Percentiles rank a stretch among this genome's conserved stretches.
Conservation (phyloP, 1,140 invertebrate species). For the Lucilia sericata region DNA sequence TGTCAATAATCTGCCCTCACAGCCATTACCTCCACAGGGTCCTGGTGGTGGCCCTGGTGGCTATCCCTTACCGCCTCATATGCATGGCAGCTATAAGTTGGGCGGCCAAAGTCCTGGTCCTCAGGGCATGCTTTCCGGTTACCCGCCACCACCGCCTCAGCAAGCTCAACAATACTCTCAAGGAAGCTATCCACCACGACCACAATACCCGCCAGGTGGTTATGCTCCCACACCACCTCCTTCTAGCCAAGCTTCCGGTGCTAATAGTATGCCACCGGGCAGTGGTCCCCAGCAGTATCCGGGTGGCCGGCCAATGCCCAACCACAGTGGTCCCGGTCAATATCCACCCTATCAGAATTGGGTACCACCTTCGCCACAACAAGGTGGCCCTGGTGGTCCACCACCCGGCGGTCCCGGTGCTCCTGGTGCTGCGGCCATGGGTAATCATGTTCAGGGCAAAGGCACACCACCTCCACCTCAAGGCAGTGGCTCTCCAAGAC, state of each 20-base stretch:
- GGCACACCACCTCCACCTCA: conserved; percentile 58
- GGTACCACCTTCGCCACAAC: conserved; percentile 65
- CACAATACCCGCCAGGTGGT: conserved; percentile 70
- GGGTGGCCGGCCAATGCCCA: conserved; percentile 69
- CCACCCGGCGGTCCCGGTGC: conserved; percentile 54
- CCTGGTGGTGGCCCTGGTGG: conserved; percentile 55
- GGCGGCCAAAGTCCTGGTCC: conserved; percentile 56
- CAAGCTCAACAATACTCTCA: conserved; percentile 72
- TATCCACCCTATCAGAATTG: conserved; percentile 70
- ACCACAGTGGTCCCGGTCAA: conserved; percentile 71
- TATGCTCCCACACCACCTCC: conserved; percentile 66
- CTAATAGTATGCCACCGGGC: conserved; percentile 67
- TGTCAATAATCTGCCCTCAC: conserved; percentile 68
- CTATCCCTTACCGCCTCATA: conserved; percentile 64
- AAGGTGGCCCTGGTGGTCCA: conserved; percentile 50
- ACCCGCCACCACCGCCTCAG: conserved; percentile 70
- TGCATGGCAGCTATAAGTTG: conserved; percentile 66
- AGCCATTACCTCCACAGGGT: conserved; percentile 68
- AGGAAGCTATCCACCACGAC: conserved; percentile 71
- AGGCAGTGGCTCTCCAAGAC: conserved; percentile 67
- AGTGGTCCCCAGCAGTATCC: conserved; percentile 68
- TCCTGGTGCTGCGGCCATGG: conserved; percentile 56
- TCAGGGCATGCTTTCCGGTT: conserved; percentile 69
- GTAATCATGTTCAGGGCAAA: conserved; percentile 66
- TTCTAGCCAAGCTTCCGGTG: conserved; percentile 57